Evolutionary conservation across 2,888 invertebrate genomes (phyloP).

Genomic region (Lasioglossum marginatum): DNA sequence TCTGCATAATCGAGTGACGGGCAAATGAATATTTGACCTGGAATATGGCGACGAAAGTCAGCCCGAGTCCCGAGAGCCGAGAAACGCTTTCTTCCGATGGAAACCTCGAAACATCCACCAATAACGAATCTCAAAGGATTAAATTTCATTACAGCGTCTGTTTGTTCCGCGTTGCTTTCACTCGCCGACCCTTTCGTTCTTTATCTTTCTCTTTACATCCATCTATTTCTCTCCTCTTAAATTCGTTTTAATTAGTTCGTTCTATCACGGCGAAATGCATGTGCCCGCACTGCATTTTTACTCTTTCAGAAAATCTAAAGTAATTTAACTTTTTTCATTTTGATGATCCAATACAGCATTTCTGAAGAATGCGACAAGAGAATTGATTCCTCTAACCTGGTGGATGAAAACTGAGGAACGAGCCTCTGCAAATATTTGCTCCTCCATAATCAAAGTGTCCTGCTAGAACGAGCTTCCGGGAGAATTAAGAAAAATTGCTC

Average conservation of each 20-base stretch:
- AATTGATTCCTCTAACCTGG: neutral
- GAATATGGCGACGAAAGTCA: neutral
- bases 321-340: no score
- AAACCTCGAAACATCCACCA: neutral
- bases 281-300: no score
- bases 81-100: neutral
- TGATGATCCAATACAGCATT: no score
- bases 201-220: no score
- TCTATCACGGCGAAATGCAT: neutral
- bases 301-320: no score
- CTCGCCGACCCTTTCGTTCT: neutral
- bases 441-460: neutral
- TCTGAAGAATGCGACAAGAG: neutral
- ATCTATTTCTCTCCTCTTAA: neutral
- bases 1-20: slow-evolving; percentile 33
- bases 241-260: neutral
- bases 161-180: neutral
- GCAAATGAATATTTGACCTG: slow-evolving; percentile 27
- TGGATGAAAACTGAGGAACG: neutral
- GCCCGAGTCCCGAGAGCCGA: neutral
- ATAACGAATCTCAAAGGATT: neutral
- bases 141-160: neutral
- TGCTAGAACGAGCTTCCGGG: neutral
- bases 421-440: neutral
- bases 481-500: neutral